Percentiles rank a stretch among this genome's conserved stretches.
phyloP scores from a whole-genome alignment of 2,797 vertebrate genomes.

The Avahi laniger region DNA sequence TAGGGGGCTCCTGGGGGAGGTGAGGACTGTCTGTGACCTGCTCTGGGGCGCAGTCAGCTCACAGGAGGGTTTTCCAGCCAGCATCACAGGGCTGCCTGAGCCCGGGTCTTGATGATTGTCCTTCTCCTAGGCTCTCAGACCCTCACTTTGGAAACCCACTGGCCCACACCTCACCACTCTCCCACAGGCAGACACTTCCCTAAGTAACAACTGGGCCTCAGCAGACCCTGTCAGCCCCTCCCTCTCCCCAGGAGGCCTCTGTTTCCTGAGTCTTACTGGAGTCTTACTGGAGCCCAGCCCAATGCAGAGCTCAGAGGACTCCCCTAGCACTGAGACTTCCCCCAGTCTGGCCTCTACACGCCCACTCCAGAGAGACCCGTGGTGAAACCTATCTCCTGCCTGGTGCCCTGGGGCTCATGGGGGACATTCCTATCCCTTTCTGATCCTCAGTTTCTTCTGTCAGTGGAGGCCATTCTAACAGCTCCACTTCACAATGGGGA shows the following conservation, averaged over 20 bases:
- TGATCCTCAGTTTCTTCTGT: not conserved
- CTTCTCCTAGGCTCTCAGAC: not conserved
- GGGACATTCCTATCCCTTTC: not conserved
- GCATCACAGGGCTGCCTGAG: not conserved
- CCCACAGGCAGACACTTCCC: not conserved
- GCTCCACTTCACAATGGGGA: not conserved
- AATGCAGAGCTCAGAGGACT: not conserved
- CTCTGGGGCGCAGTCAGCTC: not conserved
- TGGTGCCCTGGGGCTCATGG: not conserved
- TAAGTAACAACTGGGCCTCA: not conserved
- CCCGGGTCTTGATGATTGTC: not conserved
- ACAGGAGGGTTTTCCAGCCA: not conserved
- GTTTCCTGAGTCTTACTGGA: not conserved
- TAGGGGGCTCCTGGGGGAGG: not conserved
- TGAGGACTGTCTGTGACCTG: not conserved
- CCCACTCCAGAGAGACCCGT: not conserved
- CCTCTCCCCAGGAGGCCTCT: not conserved
- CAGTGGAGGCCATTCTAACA: not conserved
- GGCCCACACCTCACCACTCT: not conserved
- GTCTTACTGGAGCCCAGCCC: not conserved
- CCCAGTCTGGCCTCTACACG: not conserved
- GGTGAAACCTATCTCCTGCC: not conserved
- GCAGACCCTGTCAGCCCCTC: too few relatives aligned
- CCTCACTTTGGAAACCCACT: not conserved
- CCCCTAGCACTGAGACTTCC: not conserved